Conservation (phyloP, 2,113 vertebrate genomes). For the Heterotis niloticus region DNA sequence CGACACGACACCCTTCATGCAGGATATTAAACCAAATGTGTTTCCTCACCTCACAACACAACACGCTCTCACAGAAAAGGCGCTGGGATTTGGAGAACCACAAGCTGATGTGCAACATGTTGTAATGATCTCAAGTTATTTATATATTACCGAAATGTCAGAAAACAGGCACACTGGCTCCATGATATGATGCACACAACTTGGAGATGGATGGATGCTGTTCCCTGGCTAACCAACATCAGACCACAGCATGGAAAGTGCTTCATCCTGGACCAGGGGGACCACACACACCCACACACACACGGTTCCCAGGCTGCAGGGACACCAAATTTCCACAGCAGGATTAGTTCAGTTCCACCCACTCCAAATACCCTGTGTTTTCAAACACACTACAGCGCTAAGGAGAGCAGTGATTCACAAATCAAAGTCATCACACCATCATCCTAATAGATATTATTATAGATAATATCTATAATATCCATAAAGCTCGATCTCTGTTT, state of each 20-base stretch:
- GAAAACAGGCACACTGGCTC: too few relatives aligned
- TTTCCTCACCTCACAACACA: not conserved
- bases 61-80: not conserved
- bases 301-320: constrained; percentile 6
- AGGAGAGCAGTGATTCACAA: too few relatives aligned
- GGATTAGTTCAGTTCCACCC: too few relatives aligned
- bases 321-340: not conserved
- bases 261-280: not conserved
- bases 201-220: not conserved
- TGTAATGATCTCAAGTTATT: not conserved
- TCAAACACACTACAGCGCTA: too few relatives aligned
- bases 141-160: too few relatives aligned
- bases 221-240: too few relatives aligned
- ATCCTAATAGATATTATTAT: too few relatives aligned
- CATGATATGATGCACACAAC: not conserved
- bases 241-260: not conserved
- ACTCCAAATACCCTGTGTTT: too few relatives aligned
- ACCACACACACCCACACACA: not conserved
- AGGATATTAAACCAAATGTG: not conserved
- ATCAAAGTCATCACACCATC: too few relatives aligned
- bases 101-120: not conserved
- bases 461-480: too few relatives aligned
- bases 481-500: too few relatives aligned
- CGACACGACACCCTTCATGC: not conserved
- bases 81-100: not conserved